Conservation (phyloP, 2,888 invertebrate genomes). For the Conchocele bisecta region DNA sequence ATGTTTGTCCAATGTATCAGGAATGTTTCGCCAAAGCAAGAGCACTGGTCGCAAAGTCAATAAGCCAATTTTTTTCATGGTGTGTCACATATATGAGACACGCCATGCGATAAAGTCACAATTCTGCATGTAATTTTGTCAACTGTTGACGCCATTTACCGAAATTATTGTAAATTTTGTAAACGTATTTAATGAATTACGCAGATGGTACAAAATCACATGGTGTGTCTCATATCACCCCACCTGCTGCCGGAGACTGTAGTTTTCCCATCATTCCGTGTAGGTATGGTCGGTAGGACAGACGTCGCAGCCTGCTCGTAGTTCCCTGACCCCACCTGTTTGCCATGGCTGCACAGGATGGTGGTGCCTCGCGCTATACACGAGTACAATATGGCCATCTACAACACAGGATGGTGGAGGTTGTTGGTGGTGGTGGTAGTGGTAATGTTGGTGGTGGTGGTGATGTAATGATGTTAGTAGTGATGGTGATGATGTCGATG, state of each 20-base stretch:
- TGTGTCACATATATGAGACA: no score
- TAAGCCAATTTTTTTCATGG: no score
- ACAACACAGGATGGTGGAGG: slow-evolving; percentile 9
- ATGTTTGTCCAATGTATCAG: no score
- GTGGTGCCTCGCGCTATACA: slow-evolving; percentile 76
- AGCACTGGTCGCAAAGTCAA: no score
- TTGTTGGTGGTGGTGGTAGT: not conserved
- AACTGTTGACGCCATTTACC: no score
- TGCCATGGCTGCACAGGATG: slow-evolving; percentile 77
- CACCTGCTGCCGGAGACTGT: slow-evolving; percentile 71
- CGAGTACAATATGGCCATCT: slow-evolving; percentile 75
- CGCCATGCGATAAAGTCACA: no score
- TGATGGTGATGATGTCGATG: not conserved
- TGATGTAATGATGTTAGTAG: not conserved
- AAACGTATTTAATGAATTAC: no score
- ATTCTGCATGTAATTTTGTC: no score
- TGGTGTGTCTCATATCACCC: no score
- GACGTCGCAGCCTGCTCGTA: slow-evolving; percentile 72
- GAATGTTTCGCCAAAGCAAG: no score
- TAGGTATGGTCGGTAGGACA: slow-evolving; percentile 79
- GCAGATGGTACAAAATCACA: no score
- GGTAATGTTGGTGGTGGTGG: not conserved
- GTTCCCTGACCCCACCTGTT: slow-evolving; percentile 68
- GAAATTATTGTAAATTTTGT: no score
- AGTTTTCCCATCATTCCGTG: slow-evolving; percentile 76